A percentile compares a stretch with the other conserved stretches of the same genome.
These are phyloP conservation scores for Callipepla californica DNA, from an alignment of 2,113 vertebrate genomes.

Conservation along the genomic window DNA sequence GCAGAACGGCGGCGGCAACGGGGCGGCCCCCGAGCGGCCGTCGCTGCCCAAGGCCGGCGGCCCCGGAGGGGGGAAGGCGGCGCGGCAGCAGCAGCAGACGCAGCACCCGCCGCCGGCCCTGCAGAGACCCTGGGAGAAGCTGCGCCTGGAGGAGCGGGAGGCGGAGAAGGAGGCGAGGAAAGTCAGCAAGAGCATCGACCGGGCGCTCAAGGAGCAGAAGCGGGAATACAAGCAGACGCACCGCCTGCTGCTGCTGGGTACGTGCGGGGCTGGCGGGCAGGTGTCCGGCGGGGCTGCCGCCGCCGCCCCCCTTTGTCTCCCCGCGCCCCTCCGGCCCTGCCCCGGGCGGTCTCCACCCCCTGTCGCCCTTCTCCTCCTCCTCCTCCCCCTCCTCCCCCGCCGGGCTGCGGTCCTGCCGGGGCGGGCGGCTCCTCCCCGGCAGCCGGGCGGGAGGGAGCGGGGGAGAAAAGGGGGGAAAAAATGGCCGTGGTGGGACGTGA, in stretches of 20 bases:
- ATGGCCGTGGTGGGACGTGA: not conserved
- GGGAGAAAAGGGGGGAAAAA: not conserved
- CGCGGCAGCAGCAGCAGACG: constrained; percentile 26
- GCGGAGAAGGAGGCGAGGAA: constrained; percentile 92
- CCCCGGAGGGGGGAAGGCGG: constrained; percentile 72
- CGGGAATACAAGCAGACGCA: constrained; percentile 94
- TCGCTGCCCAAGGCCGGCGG: constrained; percentile 49
- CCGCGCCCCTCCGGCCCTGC: not conserved
- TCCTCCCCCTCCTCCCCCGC: not conserved
- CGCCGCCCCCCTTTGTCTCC: constrained; percentile 29
- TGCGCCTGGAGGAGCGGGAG: constrained; percentile 91
- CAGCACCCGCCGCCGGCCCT: constrained; percentile 79
- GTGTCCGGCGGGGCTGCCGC: constrained; percentile 28
- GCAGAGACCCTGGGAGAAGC: constrained; percentile 87
- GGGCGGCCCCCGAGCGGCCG: constrained; percentile 73
- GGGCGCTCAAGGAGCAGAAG: constrained; percentile 90
- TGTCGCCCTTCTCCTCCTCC: not conserved
- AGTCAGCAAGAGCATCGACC: constrained; percentile 93
- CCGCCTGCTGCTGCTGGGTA: constrained; percentile 93
- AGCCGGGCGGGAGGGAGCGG: not conserved
- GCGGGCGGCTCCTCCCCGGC: constrained; percentile 47
- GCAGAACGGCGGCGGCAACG: constrained; percentile 82
- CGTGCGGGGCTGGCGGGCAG: constrained; percentile 61
- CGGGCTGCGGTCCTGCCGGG: not conserved
- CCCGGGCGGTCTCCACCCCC: constrained; percentile 25